These are phyloP conservation scores for Halcyon badia DNA, from an alignment of 2,797 vertebrate species.

Conservation along the genomic window DNA sequence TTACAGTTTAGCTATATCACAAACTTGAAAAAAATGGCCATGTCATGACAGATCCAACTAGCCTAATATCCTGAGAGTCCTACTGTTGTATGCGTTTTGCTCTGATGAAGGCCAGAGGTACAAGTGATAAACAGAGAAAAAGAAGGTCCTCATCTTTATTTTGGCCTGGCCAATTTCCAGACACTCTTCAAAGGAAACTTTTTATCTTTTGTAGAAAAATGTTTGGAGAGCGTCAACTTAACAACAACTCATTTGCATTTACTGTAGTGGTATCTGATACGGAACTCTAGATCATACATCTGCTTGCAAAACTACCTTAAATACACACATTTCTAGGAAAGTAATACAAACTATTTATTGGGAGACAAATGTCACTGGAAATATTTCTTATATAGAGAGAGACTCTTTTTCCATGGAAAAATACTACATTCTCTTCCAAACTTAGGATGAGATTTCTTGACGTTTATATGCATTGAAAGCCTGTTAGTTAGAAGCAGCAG, in stretches of 20 bases:
- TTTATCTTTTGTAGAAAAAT: not conserved
- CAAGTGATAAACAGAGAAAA: not conserved
- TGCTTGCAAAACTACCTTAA: slow-evolving; percentile 1
- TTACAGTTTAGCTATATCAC: not conserved
- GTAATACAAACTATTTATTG: not conserved
- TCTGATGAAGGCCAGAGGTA: not conserved
- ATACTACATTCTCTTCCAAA: not conserved
- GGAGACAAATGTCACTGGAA: not conserved
- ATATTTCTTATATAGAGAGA: not conserved
- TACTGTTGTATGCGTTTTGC: not conserved
- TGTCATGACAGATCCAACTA: not conserved
- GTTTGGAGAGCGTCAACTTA: not conserved
- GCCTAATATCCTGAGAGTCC: not conserved
- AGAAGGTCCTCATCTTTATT: not conserved
- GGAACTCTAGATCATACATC: not conserved
- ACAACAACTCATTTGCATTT: not conserved
- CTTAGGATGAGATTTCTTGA: not conserved
- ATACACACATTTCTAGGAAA: not conserved
- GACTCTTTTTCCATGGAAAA: not conserved
- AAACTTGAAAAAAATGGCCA: not conserved
- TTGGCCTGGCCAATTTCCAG: not conserved
- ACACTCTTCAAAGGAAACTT: not conserved
- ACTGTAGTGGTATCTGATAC: not conserved
- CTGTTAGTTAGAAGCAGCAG: not conserved
- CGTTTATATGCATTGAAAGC: not conserved